Conservation (phyloP, 2,888 invertebrate species). For the Amphimallon solstitiale region DNA sequence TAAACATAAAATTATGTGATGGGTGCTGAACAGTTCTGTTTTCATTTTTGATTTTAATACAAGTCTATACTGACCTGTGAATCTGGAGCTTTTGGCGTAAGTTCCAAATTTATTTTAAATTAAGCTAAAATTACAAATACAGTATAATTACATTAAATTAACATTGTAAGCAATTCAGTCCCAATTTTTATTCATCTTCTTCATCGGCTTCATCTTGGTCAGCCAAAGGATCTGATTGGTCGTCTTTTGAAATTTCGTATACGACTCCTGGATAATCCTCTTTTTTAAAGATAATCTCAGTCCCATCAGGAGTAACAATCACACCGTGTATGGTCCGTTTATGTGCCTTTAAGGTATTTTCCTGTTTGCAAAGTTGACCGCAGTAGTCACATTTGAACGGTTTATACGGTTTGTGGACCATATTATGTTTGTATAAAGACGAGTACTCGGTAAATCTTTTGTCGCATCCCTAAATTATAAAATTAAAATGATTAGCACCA, state of each 20-base stretch:
- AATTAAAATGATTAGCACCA: too few species aligned
- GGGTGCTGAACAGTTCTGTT: too few species aligned
- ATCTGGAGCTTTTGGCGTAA: too few species aligned
- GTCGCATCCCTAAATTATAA: conserved; percentile 65
- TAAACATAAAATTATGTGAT: too few species aligned
- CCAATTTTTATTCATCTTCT: conserved; percentile 12
- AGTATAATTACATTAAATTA: too few species aligned
- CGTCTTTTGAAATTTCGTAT: conserved; percentile 19
- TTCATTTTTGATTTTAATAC: too few species aligned
- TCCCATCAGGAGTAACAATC: conserved; percentile 61
- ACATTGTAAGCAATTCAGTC: background rate
- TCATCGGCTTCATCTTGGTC: background rate
- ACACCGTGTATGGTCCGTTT: conserved; percentile 69
- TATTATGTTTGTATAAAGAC: conserved; percentile 74
- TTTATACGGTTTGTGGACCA: conserved; percentile 70
- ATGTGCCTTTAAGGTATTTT: conserved; percentile 71
- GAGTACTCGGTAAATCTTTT: conserved; percentile 77
- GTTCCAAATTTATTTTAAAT: background rate
- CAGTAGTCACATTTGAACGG: conserved; percentile 70
- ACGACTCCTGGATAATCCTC: conserved; percentile 24
- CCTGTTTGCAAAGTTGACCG: conserved; percentile 70
- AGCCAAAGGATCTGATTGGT: background rate
- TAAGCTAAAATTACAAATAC: background rate
- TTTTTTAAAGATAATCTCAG: conserved; percentile 54
- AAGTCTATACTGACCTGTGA: too few species aligned